Conservation (phyloP, 1,140 invertebrate genomes). For the Microplitis mediator region DNA sequence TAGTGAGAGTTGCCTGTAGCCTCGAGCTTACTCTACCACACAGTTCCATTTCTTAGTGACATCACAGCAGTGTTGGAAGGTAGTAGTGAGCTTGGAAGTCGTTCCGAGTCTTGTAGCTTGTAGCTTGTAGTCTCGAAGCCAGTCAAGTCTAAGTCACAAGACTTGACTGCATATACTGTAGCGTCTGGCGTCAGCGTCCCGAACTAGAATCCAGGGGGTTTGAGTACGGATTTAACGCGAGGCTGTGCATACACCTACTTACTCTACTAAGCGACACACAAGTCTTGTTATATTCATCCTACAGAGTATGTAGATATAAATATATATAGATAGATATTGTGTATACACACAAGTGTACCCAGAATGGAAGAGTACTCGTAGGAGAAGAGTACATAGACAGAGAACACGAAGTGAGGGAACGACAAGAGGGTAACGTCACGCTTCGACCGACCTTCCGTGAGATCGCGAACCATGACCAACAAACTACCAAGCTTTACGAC, state of each 20-base stretch:
- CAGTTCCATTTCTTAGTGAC: no score
- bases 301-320: no score
- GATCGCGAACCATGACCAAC: slow-evolving; percentile 27
- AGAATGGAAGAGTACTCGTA: neutral
- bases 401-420: slow-evolving; percentile 6
- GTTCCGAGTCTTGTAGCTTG: no score
- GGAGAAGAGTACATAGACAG: neutral
- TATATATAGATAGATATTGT: neutral
- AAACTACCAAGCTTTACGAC: slow-evolving; percentile 27
- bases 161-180: no score
- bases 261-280: neutral
- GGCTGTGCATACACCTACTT: slow-evolving; percentile 4
- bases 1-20: neutral
- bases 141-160: no score
- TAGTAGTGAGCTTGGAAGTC: no score
- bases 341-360: neutral
- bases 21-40: no score
- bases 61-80: no score
- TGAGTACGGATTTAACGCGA: no score
- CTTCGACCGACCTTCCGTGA: slow-evolving; percentile 20
- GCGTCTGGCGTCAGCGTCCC: no score
- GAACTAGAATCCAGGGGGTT: no score
- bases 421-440: slow-evolving; percentile 14
- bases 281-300: neutral
- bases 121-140: no score